Evolutionary conservation across 2,797 vertebrate species (phyloP).

Genomic region (Trematomus bernacchii): DNA sequence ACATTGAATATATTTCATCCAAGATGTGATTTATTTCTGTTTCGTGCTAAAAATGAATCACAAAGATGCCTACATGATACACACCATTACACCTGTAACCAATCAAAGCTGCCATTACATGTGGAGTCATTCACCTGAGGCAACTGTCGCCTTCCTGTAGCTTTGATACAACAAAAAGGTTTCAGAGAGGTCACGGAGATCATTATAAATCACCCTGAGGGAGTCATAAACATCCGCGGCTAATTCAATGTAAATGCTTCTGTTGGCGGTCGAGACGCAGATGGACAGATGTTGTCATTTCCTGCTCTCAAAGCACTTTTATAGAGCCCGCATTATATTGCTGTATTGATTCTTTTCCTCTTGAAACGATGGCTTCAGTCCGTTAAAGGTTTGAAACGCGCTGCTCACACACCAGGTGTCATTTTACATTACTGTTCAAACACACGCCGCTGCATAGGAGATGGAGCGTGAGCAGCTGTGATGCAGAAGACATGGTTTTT

Average conservation of each 20-base stretch:
- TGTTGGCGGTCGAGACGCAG: conserved; percentile 7
- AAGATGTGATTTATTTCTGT: neutral
- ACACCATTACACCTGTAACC: neutral
- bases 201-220: conserved; percentile 12
- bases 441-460: neutral
- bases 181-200: neutral
- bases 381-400: neutral
- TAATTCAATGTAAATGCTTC: conserved; percentile 6
- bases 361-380: conserved; percentile 5
- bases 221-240: conserved; percentile 6
- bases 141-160: neutral
- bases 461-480: no score
- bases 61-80: no score
- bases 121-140: conserved; percentile 8
- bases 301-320: conserved; percentile 51
- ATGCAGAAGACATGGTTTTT: no score
- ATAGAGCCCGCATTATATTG: conserved; percentile 22
- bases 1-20: neutral
- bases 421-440: conserved; percentile 14
- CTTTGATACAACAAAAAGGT: conserved; percentile 10
- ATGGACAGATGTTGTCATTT: conserved; percentile 30
- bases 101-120: neutral
- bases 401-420: conserved; percentile 35
- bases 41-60: neutral
- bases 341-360: conserved; percentile 43